A percentile compares a stretch with the other conserved stretches of the same genome.
phyloP scores from a whole-genome alignment of 2,888 invertebrate genomes.

The Arctia plantaginis region DNA sequence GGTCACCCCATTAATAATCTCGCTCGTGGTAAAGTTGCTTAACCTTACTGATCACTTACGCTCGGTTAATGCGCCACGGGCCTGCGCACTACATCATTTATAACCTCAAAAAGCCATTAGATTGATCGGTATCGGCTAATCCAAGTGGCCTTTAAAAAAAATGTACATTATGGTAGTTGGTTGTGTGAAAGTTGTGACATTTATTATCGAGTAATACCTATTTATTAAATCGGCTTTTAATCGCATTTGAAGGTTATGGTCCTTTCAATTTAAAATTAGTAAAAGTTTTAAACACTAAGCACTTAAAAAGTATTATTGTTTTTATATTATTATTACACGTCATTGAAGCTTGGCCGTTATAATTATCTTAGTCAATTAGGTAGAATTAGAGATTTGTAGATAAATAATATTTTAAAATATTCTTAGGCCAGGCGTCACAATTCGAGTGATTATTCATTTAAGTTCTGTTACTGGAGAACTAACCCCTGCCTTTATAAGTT shows the following conservation, averaged over 20 bases:
- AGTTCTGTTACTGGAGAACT: too few relatives aligned
- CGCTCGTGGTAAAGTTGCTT: not conserved
- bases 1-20: not conserved
- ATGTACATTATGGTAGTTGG: slow-evolving; percentile 29
- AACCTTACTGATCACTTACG: not conserved
- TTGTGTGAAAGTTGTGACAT: slow-evolving; percentile 61
- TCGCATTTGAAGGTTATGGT: slow-evolving; percentile 18
- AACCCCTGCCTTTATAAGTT: too few relatives aligned
- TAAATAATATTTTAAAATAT: too few relatives aligned
- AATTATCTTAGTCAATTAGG: too few relatives aligned
- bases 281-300: not conserved
- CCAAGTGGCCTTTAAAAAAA: slow-evolving; percentile 46
- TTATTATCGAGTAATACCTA: slow-evolving; percentile 41
- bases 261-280: not conserved
- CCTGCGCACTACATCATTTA: slow-evolving; percentile 42
- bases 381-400: too few relatives aligned
- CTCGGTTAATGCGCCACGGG: not conserved
- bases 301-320: too few relatives aligned
- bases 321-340: too few relatives aligned
- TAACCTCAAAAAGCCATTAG: slow-evolving; percentile 52
- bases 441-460: too few relatives aligned
- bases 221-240: slow-evolving; percentile 39
- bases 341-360: too few relatives aligned
- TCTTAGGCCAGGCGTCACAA: too few relatives aligned
- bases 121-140: slow-evolving; percentile 54